phyloP scores from a whole-genome alignment of 2,113 vertebrate genomes.

The Lasiurus cinereus region DNA sequence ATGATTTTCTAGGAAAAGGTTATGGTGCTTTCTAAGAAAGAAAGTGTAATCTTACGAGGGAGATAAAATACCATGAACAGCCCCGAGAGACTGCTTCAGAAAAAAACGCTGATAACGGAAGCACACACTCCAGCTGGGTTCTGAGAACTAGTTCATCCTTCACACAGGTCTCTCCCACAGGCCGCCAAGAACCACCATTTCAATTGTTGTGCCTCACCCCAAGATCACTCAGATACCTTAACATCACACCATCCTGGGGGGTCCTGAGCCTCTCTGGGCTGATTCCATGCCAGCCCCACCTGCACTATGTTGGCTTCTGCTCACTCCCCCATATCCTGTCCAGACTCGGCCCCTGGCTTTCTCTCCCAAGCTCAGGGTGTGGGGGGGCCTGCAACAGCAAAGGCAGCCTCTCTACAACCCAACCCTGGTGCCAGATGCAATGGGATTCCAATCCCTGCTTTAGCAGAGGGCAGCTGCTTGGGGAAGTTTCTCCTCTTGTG shows the following conservation, averaged over 20 bases:
- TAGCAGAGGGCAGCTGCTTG: not conserved
- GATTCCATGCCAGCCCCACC: not conserved
- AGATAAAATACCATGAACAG: constrained; percentile 78
- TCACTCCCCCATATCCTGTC: rapidly evolving
- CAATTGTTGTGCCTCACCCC: not conserved
- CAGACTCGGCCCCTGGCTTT: not conserved
- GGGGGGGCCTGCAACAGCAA: not conserved
- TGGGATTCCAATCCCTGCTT: not conserved
- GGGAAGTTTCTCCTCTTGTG: not conserved
- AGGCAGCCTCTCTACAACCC: too few relatives aligned
- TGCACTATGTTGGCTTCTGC: not conserved
- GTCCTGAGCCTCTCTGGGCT: not conserved
- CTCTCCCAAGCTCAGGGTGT: not conserved
- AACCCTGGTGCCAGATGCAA: not conserved
- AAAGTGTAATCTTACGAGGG: constrained; percentile 66
- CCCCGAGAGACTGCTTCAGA: constrained; percentile 39
- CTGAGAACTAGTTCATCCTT: constrained; percentile 59
- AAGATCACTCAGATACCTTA: constrained; percentile 31
- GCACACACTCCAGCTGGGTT: constrained; percentile 54
- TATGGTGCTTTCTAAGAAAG: constrained; percentile 84
- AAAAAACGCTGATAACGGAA: constrained; percentile 39
- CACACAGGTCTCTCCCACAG: not conserved
- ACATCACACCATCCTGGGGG: not conserved
- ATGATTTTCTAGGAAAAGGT: constrained; percentile 83
- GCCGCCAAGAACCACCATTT: not conserved